A percentile compares a stretch with the other conserved stretches of the same genome.
Evolutionary conservation across 1,140 invertebrate species (phyloP).

Genomic region (Trichonephila clavata): DNA sequence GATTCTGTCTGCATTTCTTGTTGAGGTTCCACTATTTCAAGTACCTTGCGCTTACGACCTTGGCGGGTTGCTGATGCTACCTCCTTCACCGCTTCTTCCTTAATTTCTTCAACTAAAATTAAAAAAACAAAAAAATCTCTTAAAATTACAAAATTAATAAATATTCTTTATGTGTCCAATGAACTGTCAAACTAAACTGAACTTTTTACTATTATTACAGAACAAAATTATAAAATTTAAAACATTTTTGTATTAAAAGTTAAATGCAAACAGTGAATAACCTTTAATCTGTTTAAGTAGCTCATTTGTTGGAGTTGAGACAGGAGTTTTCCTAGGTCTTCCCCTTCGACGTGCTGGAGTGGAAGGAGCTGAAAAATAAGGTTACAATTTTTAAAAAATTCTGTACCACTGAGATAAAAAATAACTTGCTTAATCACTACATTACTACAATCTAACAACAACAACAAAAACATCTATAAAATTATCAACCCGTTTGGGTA

Average conservation of each 20-base stretch:
- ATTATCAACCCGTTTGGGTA: no score
- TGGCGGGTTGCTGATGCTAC: not conserved
- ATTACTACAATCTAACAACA: no score
- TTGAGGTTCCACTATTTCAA: not conserved
- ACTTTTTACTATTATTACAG: no score
- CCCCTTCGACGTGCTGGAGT: slow-evolving; percentile 59
- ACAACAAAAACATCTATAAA: no score
- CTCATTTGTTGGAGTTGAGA: not conserved
- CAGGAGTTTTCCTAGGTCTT: slow-evolving; percentile 64
- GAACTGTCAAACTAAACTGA: no score
- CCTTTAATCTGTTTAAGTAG: slow-evolving; percentile 72
- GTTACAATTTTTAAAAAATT: no score
- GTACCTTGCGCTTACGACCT: slow-evolving; percentile 44
- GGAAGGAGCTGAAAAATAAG: not conserved
- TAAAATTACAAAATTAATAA: not conserved
- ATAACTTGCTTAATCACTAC: no score
- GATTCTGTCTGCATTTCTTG: not conserved
- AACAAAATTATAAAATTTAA: no score
- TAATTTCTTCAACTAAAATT: slow-evolving; percentile 51
- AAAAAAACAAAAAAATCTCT: not conserved
- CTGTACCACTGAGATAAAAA: no score
- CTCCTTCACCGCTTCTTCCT: slow-evolving; percentile 24
- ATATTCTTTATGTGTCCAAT: no score
- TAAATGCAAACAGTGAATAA: not conserved
- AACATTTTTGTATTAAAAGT: no score